Percentiles rank a stretch among this genome's conserved stretches.
These are phyloP conservation scores for Phyllostomus discolor DNA, from an alignment of 2,113 vertebrate species.

Conservation along the genomic window DNA sequence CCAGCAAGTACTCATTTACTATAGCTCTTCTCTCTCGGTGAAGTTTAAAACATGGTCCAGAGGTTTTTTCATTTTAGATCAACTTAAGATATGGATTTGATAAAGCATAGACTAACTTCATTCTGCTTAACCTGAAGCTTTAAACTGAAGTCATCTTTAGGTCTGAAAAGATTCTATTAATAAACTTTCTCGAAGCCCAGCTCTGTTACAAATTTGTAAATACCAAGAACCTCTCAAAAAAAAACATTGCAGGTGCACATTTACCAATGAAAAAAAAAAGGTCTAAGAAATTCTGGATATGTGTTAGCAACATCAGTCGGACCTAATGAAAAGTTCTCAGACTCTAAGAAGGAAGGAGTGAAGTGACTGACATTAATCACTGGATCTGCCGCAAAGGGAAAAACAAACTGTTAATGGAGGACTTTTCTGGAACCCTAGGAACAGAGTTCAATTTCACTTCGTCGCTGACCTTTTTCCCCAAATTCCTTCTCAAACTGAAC, in stretches of 20 bases:
- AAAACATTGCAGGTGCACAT: neutral
- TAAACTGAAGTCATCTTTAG: neutral
- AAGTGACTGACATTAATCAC: neutral
- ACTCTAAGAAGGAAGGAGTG: neutral
- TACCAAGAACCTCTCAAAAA: neutral
- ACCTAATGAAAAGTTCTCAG: neutral
- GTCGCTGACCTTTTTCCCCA: neutral
- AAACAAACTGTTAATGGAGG: neutral
- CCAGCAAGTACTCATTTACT: neutral
- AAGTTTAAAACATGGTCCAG: neutral
- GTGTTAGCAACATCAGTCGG: neutral
- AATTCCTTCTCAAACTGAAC: neutral
- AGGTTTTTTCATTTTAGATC: neutral
- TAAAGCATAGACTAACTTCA: neutral
- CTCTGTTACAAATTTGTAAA: neutral
- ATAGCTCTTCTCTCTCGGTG: neutral
- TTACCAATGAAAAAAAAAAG: neutral
- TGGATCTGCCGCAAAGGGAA: neutral
- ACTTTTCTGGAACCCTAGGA: neutral
- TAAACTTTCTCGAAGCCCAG: neutral
- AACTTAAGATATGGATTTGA: neutral
- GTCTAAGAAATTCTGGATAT: neutral
- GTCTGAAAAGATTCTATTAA: neutral
- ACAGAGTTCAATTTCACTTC: neutral
- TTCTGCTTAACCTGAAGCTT: neutral